A percentile compares a stretch with the other conserved stretches of the same genome.
Evolutionary conservation across 2,797 vertebrate genomes (phyloP).

Genomic region (Lepus oiostolus): DNA sequence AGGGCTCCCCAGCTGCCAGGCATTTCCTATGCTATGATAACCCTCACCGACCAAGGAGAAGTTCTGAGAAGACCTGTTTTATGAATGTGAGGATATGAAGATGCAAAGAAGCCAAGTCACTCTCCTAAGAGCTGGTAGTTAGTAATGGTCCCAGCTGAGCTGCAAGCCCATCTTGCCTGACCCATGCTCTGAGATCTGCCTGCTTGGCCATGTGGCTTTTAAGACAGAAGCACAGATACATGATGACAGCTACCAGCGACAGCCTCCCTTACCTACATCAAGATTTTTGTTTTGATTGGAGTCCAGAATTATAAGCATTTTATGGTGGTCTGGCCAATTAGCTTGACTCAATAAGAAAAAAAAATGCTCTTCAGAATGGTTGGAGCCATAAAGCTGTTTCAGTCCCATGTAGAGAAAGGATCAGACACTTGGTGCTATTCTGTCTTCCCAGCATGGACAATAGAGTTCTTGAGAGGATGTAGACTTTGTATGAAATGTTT

Average conservation of each 20-base stretch:
- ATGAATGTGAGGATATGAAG: background rate
- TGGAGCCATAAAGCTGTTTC: background rate
- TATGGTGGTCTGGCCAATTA: slow-evolving; percentile 24
- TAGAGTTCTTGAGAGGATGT: background rate
- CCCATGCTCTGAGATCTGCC: background rate
- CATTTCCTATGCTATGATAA: background rate
- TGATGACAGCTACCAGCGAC: background rate
- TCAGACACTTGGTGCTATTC: background rate
- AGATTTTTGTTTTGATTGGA: slow-evolving; percentile 32
- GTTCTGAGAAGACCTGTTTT: background rate
- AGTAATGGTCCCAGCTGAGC: background rate
- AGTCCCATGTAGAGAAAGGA: background rate
- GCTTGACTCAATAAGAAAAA: slow-evolving; percentile 58
- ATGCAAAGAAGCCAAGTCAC: background rate
- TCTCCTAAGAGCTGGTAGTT: background rate
- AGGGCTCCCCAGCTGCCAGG: background rate
- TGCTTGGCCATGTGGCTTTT: background rate
- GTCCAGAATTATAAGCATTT: background rate
- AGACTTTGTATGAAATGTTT: slow-evolving; percentile 31
- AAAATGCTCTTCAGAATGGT: background rate
- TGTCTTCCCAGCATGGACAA: background rate
- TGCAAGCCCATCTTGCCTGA: background rate
- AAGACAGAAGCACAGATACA: background rate
- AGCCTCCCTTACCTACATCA: background rate
- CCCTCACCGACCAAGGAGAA: background rate